Percentiles rank a stretch among this genome's conserved stretches.
These are phyloP conservation scores for Mormyrops attenuatus DNA, from an alignment of 2,797 vertebrate genomes.

Conservation along the genomic window DNA sequence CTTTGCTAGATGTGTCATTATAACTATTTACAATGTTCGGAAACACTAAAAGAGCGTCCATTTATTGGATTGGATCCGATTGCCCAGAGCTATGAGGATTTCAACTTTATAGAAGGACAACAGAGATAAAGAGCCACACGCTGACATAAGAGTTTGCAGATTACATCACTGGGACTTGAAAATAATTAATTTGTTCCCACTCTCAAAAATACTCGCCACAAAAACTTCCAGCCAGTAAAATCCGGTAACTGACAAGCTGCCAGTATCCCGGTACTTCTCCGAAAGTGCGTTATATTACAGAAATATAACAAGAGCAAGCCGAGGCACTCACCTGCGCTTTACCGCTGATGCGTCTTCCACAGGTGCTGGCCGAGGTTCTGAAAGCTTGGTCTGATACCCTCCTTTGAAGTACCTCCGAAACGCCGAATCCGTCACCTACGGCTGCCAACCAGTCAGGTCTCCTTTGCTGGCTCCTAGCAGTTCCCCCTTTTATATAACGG, in stretches of 20 bases:
- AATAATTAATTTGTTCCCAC: neutral
- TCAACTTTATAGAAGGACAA: neutral
- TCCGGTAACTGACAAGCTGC: neutral
- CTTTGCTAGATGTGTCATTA: neutral
- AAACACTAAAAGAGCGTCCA: neutral
- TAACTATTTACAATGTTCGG: neutral
- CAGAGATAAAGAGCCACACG: neutral
- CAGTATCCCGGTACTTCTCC: neutral
- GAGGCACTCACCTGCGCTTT: slow-evolving; percentile 44
- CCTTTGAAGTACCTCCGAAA: slow-evolving; percentile 29
- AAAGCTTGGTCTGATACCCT: slow-evolving; percentile 42
- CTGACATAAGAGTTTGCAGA: neutral
- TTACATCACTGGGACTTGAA: neutral
- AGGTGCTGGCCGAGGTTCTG: slow-evolving; percentile 61
- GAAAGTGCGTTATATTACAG: neutral
- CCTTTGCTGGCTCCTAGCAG: slow-evolving; percentile 62
- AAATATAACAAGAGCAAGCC: neutral
- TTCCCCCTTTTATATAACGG: slow-evolving; percentile 79
- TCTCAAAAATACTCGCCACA: neutral
- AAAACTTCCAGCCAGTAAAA: neutral
- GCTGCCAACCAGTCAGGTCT: slow-evolving; percentile 41
- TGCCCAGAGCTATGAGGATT: neutral
- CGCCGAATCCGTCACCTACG: slow-evolving; percentile 30
- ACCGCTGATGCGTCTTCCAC: slow-evolving; percentile 25
- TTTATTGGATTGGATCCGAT: neutral